A percentile compares a stretch with the other conserved stretches of the same genome.
Evolutionary conservation across 2,797 vertebrate species (phyloP).

Genomic region (Acanthiza pusilla): DNA sequence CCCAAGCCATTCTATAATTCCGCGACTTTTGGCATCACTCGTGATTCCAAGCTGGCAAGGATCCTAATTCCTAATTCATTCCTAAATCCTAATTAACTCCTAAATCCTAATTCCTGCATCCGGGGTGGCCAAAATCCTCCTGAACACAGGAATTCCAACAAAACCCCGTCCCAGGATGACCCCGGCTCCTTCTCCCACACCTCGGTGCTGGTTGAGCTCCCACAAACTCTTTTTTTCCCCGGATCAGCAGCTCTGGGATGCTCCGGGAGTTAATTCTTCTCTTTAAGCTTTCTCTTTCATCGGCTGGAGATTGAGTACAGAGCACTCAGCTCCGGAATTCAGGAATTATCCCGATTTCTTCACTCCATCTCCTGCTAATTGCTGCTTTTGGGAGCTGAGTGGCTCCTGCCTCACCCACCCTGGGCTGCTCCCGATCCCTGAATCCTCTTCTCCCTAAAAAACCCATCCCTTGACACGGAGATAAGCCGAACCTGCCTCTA

Average conservation of each 20-base stretch:
- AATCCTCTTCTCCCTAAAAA: not conserved
- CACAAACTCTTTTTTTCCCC: not conserved
- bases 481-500: not conserved
- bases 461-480: fast-evolving
- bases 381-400: not conserved
- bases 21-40: not conserved
- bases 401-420: not conserved
- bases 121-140: not conserved
- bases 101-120: not conserved
- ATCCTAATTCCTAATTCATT: not conserved
- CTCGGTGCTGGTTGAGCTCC: not conserved
- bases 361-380: not conserved
- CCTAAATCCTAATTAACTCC: not conserved
- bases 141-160: not conserved
- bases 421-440: not conserved
- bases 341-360: not conserved
- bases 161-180: not conserved
- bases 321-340: not conserved
- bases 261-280: not conserved
- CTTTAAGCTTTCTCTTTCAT: not conserved
- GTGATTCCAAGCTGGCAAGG: not conserved
- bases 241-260: not conserved
- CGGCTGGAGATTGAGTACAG: fast-evolving
- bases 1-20: not conserved
- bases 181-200: not conserved